Evolutionary conservation across 2,888 invertebrate species (phyloP), one percentile per base, ranked within the genome.

Genomic region (Endomychus coccineus): DNA sequence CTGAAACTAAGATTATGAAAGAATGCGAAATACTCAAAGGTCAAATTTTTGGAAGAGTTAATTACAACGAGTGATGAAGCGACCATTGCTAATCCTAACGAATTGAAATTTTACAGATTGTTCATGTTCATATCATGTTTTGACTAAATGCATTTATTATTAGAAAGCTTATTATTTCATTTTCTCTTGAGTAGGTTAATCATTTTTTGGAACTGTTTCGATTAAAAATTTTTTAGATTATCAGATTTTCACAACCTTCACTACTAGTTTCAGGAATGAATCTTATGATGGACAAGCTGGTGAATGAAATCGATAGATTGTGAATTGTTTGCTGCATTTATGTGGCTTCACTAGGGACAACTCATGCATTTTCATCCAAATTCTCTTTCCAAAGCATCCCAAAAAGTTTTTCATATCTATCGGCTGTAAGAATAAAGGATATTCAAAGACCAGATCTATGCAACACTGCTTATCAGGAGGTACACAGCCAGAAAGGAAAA

Each of bases 251-350:
- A 21, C 64, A 65, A 7, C 60, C 65, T 34, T 47, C 67, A 9
- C 51, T 55, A 19, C 64, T 74, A 45, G 61, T 67, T 25, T 62
- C 58, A 9, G 47, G 69, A 44, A 62, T 80, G 27, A 58, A 66
- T 35, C 54, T 64, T 16, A 58, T 83, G 34, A 57, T 81, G 17
- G 72, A 77, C 22, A 59, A 56, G 9, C 58, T 83, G 34, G 55
- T 66, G 32, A 52, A 69, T 29, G 71, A 79, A 59, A 63, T 81
- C 23, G 67, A 73, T 1, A 64, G 75, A n/a, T 54, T 81, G 7
- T 77, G 79, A 7, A 45, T 75, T 9, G 60, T 78, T 50, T 71
- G 74, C 42, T 75, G 79, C 56, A 68, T 80, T 1, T 86, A 87
- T 50, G 57, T 82, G 31, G 74, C 77, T 0, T 62, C 85, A 13